These are phyloP conservation scores for Gandaritis pyraliata DNA, from an alignment of 2,888 invertebrate species.

Conservation along the genomic window DNA sequence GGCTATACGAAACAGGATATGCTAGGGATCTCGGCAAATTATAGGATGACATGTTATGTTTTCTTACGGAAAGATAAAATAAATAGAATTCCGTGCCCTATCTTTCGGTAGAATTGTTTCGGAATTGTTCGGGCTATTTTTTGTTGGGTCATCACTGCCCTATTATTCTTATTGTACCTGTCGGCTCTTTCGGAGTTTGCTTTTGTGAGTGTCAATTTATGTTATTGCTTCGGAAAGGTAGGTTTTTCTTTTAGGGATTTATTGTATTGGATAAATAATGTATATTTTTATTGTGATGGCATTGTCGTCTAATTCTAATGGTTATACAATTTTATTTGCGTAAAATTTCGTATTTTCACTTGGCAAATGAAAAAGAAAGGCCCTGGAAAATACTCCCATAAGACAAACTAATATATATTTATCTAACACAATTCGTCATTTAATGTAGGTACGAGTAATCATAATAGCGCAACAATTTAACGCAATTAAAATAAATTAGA, in stretches of 20 bases:
- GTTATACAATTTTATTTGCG: background rate
- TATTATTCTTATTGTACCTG: constrained; percentile 44
- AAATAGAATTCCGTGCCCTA: constrained; percentile 42
- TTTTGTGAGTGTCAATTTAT: constrained; percentile 45
- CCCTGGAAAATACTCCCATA: too few relatives aligned
- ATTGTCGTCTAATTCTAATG: constrained; percentile 5
- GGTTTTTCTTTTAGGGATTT: constrained; percentile 29
- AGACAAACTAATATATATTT: too few relatives aligned
- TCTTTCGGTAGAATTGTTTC: constrained; percentile 33
- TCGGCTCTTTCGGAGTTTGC: constrained; percentile 39
- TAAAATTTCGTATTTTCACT: background rate
- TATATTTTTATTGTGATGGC: constrained; percentile 25
- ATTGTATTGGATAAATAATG: constrained; percentile 26
- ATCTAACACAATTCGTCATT: too few relatives aligned
- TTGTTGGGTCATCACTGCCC: constrained; percentile 40
- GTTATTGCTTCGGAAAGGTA: constrained; percentile 43
- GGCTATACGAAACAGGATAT: constrained; percentile 39
- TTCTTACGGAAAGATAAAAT: constrained; percentile 43
- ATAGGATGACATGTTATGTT: constrained; percentile 47
- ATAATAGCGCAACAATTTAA: constrained; percentile 47
- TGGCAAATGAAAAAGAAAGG: background rate
- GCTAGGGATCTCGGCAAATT: constrained; percentile 44
- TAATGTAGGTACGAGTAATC: constrained; percentile 35
- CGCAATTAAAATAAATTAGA: constrained; percentile 48
- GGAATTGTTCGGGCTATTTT: constrained; percentile 36